Base-by-base conservation (phyloP, 1,140 invertebrate species). In the Liolophura sinensis region DNA sequence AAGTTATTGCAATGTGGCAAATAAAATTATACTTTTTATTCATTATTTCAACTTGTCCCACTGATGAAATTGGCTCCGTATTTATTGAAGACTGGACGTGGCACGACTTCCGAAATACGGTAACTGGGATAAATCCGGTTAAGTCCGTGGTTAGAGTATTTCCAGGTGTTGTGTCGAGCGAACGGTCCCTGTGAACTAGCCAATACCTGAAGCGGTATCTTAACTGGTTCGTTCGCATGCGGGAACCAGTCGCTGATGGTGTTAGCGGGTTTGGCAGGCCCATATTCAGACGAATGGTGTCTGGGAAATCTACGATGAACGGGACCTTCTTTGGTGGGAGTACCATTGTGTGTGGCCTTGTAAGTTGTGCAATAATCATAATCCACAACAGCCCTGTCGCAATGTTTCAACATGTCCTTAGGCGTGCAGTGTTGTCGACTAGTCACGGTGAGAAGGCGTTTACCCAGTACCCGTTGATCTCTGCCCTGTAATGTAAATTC, bases 141-240 rank as follows among this genome's bases (percentile, higher is more conserved):
- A 27, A 75, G 64, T 24, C 73, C 69, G 49, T 78, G 68, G 64
- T 78, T 73, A 15, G 78, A 78, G 64, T 78, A 81, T 68, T 78
- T 76, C 78, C 78, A 81, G 7, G 63, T 48, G 59, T 81, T 81
- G 66, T 75, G 75, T 62, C 72, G 72, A 25, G 71, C 49, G 56
- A 78, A 77, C 3, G 79, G 79, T 70, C 79, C 73, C 58, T 78
- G 79, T n/a, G 73, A 69, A 15, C 72, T 58, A n/a, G 75, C 79
- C n/a, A 81, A 59, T n/a, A 79, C 76, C 22, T 74, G 74, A 6
- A 72, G 73, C 15, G 74, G 69, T 11, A 78, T 76, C 48, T 62
- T 73, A 58, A 69, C 54, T 14, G 75, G 67, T 3, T 68, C 64
- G 4, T 68, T 58, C 3, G 73, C 57, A 11, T 66, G 9, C 1